Evolutionary conservation across 2,797 vertebrate species (phyloP).

Genomic region (Miichthys miiuy): DNA sequence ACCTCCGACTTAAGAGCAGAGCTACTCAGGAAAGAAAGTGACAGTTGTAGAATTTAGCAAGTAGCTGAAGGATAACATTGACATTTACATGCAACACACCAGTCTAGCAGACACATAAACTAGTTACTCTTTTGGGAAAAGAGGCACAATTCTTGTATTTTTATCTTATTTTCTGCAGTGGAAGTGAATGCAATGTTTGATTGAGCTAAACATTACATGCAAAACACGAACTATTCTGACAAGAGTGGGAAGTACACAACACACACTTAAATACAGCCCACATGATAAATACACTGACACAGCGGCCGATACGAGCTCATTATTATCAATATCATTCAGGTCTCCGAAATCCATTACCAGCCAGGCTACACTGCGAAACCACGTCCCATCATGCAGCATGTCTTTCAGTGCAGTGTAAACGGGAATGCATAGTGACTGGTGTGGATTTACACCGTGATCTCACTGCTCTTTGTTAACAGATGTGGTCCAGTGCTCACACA

Average conservation of each 20-base stretch:
- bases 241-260: neutral
- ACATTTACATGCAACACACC: slow-evolving; percentile 62
- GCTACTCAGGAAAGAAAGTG: slow-evolving; percentile 37
- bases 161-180: neutral
- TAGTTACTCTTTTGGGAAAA: slow-evolving; percentile 33
- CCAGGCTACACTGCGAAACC: slow-evolving; percentile 8
- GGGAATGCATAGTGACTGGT: slow-evolving; percentile 35
- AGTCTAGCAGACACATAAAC: slow-evolving; percentile 24
- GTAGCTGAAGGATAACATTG: slow-evolving; percentile 74
- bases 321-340: neutral
- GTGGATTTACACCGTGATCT: slow-evolving; percentile 67
- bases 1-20: slow-evolving; percentile 25
- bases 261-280: neutral
- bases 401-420: slow-evolving; percentile 55
- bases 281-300: neutral
- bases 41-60: slow-evolving; percentile 77
- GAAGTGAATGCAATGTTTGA: neutral
- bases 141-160: neutral
- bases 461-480: slow-evolving; percentile 75
- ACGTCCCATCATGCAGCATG: slow-evolving; percentile 35
- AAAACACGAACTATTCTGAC: neutral
- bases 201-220: neutral
- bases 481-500: slow-evolving; percentile 70
- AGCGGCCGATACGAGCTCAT: neutral
- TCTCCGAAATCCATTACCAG: neutral